Evolutionary conservation across 2,888 invertebrate species (phyloP).

Genomic region (Formica aserva): DNA sequence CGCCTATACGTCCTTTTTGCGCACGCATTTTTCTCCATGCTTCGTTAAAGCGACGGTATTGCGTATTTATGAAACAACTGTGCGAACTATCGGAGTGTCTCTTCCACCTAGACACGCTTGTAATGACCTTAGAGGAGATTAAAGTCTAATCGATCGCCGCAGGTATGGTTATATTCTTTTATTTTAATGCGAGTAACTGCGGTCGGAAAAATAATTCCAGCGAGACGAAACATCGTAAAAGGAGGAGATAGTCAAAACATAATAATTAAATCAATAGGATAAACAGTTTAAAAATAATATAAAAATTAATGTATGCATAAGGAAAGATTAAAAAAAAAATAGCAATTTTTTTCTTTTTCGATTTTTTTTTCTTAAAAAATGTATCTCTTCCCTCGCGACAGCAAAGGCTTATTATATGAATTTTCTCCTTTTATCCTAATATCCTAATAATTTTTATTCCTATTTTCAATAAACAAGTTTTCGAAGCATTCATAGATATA

Average conservation of each 20-base stretch:
- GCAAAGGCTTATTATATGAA: background rate
- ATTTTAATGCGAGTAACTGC: background rate
- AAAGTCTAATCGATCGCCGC: conserved; percentile 66
- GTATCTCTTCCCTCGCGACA: background rate
- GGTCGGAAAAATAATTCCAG: background rate
- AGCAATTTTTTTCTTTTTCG: background rate
- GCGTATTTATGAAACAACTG: background rate
- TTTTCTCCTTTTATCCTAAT: background rate
- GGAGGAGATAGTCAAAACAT: background rate
- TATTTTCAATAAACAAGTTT: background rate
- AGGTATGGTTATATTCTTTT: conserved; percentile 39
- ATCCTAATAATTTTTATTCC: background rate
- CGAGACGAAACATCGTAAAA: background rate
- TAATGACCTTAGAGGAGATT: conserved; percentile 69
- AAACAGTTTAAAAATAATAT: background rate
- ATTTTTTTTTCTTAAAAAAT: background rate
- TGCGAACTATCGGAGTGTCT: conserved; percentile 8
- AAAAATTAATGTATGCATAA: background rate
- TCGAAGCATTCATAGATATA: background rate
- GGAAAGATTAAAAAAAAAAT: background rate
- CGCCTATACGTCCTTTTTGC: background rate
- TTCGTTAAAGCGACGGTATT: background rate
- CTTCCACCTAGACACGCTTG: conserved; percentile 44
- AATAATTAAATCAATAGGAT: conserved; percentile 4
- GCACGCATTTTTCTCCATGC: background rate